phyloP scores from a whole-genome alignment of 2,113 vertebrate genomes.

The Lasiurus borealis region DNA sequence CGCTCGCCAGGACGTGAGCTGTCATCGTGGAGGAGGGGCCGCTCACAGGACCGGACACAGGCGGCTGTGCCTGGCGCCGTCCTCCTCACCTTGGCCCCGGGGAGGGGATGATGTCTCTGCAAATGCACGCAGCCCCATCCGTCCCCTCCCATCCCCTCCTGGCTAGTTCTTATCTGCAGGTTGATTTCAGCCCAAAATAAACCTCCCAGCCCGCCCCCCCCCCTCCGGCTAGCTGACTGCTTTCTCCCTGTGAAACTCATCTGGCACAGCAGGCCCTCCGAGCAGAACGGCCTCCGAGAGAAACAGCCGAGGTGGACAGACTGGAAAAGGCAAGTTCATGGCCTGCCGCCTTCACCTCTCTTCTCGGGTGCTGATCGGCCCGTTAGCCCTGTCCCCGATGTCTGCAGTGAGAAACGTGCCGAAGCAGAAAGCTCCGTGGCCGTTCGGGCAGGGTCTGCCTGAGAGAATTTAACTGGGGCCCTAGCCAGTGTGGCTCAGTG shows the following conservation, averaged over 20 bases:
- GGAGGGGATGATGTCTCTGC: slow-evolving; percentile 57
- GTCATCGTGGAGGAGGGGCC: background rate
- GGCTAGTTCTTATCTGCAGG: slow-evolving; percentile 66
- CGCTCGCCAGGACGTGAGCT: background rate
- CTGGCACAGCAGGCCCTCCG: slow-evolving; percentile 64
- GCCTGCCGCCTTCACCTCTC: background rate
- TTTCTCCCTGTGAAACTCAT: slow-evolving; percentile 65
- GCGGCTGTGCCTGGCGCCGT: background rate
- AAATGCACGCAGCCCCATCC: slow-evolving; percentile 53
- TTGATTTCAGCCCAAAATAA: slow-evolving; percentile 77
- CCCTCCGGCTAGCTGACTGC: slow-evolving; percentile 53
- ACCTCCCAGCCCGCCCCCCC: slow-evolving; percentile 57
- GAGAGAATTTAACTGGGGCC: no score
- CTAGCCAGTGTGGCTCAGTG: no score
- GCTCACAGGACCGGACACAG: slow-evolving; percentile 57
- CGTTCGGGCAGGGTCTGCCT: slow-evolving; percentile 33
- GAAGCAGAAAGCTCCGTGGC: background rate
- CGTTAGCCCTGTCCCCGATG: background rate
- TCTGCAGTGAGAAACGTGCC: slow-evolving; percentile 23
- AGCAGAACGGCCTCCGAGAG: slow-evolving; percentile 49
- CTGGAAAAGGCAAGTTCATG: background rate
- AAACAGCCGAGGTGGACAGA: background rate
- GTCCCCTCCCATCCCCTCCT: slow-evolving; percentile 67
- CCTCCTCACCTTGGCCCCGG: slow-evolving; percentile 58
- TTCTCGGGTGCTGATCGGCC: background rate